These are phyloP conservation scores for Tetragonula carbonaria DNA, from an alignment of 2,888 invertebrate species.

Conservation along the genomic window DNA sequence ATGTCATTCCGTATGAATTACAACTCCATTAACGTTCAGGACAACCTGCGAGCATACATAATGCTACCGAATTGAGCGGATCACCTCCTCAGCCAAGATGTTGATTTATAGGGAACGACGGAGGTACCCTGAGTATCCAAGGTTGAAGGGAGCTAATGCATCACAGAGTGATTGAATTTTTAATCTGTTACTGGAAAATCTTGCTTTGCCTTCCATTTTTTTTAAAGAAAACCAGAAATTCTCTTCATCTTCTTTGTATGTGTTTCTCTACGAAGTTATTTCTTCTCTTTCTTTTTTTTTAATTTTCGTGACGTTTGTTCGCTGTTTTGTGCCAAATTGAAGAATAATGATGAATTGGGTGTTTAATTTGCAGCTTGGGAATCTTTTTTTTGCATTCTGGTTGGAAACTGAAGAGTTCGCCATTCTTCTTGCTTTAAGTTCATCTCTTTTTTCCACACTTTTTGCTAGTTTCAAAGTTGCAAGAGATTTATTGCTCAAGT, in stretches of 20 bases:
- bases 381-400: too few relatives aligned
- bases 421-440: neutral
- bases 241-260: neutral
- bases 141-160: neutral
- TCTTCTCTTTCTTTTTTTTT: too few relatives aligned
- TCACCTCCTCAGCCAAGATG: constrained; percentile 23
- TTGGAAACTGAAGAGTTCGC: too few relatives aligned
- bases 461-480: too few relatives aligned
- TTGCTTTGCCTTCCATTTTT: too few relatives aligned
- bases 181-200: neutral
- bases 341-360: too few relatives aligned
- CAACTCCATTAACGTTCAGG: constrained; percentile 75
- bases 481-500: too few relatives aligned
- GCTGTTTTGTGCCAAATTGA: too few relatives aligned
- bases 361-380: too few relatives aligned
- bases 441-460: neutral
- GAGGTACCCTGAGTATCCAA: too few relatives aligned
- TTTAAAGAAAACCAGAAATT: neutral
- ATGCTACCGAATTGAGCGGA: constrained; percentile 35
- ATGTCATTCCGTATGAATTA: constrained; percentile 75
- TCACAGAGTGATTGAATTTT: constrained; percentile 16
- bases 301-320: too few relatives aligned
- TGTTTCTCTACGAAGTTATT: too few relatives aligned
- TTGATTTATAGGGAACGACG: constrained; percentile 40
- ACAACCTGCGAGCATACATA: constrained; percentile 62